Conservation (phyloP, 2,888 invertebrate species). For the Lypha dubia region DNA sequence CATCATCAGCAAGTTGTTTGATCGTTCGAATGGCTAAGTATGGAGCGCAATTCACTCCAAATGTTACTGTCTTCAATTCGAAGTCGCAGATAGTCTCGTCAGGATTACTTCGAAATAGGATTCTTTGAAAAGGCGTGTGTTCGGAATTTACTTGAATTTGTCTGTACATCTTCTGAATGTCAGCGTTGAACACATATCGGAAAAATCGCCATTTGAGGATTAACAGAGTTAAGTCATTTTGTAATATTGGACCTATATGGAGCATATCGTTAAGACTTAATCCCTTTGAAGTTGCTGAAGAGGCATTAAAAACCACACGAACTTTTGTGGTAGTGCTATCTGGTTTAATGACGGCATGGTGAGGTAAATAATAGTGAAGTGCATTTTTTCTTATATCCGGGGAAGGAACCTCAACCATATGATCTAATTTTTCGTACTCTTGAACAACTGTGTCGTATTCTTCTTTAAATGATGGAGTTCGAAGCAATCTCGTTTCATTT, state of each 20-base stretch:
- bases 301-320: constrained; percentile 10
- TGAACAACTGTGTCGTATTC: constrained; percentile 44
- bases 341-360: not conserved
- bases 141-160: not conserved
- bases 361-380: not conserved
- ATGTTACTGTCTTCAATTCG: constrained; percentile 5
- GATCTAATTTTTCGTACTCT: constrained; percentile 2
- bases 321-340: constrained; percentile 9
- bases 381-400: too few relatives aligned
- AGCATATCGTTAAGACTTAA: not conserved
- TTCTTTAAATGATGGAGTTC: constrained; percentile 24
- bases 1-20: constrained; percentile 1
- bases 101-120: not conserved
- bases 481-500: constrained; percentile 25
- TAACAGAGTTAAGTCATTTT: constrained; percentile 9
- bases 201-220: constrained; percentile 1
- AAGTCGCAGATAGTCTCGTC: not conserved
- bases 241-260: not conserved
- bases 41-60: constrained; percentile 19
- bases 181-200: constrained; percentile 1
- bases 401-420: not conserved
- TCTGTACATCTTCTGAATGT: constrained; percentile 2
- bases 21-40: constrained; percentile 25
- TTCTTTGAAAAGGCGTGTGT: constrained; percentile 1
- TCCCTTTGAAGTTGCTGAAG: not conserved